Evolutionary conservation across 2,888 invertebrate species (phyloP).

Genomic region (Spialia ferax): DNA sequence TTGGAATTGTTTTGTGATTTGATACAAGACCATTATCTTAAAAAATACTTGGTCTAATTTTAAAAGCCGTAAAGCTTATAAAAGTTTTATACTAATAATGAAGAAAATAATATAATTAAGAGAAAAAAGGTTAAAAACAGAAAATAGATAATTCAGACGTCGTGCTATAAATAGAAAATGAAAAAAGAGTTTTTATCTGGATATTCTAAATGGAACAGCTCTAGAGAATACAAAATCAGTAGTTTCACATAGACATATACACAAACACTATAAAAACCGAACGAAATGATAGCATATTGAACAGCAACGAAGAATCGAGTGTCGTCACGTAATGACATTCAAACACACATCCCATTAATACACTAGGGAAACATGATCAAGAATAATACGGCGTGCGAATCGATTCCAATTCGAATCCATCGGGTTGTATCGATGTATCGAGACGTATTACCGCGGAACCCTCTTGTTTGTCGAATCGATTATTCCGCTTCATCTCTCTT

Average conservation of each 20-base stretch:
- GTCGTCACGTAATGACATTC: conserved; percentile 34
- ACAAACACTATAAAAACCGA: neutral
- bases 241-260: neutral
- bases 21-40: too few species aligned
- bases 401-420: conserved; percentile 50
- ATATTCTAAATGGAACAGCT: neutral
- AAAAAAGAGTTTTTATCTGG: too few species aligned
- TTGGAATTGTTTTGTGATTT: conserved; percentile 2
- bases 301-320: conserved; percentile 22
- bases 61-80: too few species aligned
- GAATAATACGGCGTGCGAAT: conserved; percentile 40
- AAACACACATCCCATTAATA: conserved; percentile 34
- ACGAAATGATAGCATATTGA: neutral
- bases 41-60: too few species aligned
- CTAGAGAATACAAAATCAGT: neutral
- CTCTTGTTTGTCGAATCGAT: conserved; percentile 84
- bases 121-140: too few species aligned
- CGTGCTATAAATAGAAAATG: too few species aligned
- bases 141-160: too few species aligned
- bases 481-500: conserved; percentile 81
- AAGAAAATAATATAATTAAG: too few species aligned
- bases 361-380: conserved; percentile 37
- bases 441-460: conserved; percentile 62
- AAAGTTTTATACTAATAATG: too few species aligned
- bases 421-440: conserved; percentile 61